These are phyloP conservation scores for Atethmia centrago DNA, from an alignment of 2,888 invertebrate species.

Conservation along the genomic window DNA sequence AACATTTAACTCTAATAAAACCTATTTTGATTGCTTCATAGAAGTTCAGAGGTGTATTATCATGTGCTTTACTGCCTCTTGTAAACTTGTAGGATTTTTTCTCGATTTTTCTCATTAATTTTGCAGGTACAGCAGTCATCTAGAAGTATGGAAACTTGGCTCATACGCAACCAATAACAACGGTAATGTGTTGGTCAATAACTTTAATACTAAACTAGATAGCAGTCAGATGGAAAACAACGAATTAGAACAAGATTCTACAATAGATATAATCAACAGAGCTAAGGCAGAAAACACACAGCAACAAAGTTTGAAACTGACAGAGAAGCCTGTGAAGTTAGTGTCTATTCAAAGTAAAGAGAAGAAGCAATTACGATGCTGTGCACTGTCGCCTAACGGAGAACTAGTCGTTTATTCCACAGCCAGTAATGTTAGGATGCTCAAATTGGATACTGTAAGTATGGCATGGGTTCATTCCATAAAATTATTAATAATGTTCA, in stretches of 20 bases:
- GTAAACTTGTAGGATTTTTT: neutral
- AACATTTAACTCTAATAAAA: neutral
- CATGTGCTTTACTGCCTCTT: neutral
- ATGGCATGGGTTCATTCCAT: neutral
- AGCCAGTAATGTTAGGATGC: constrained; percentile 91
- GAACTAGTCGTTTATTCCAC: constrained; percentile 95
- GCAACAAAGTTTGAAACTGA: constrained; percentile 79
- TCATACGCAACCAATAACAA: constrained; percentile 89
- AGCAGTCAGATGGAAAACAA: constrained; percentile 64
- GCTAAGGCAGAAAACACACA: constrained; percentile 68
- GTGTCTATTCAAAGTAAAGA: constrained; percentile 92
- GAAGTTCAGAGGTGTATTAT: neutral
- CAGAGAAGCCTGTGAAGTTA: constrained; percentile 92
- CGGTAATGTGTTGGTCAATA: constrained; percentile 86
- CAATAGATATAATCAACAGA: constrained; percentile 72
- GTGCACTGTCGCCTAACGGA: constrained; percentile 93
- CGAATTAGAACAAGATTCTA: constrained; percentile 79
- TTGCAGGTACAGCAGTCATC: constrained; percentile 88
- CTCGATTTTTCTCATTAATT: constrained; percentile 3
- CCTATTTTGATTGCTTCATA: neutral
- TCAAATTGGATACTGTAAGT: constrained; percentile 91
- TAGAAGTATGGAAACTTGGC: constrained; percentile 89
- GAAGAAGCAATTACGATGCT: constrained; percentile 92
- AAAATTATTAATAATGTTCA: neutral
- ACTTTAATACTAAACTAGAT: constrained; percentile 66